Conservation (phyloP, 2,888 invertebrate genomes). For the Drosophila barbarae region DNA sequence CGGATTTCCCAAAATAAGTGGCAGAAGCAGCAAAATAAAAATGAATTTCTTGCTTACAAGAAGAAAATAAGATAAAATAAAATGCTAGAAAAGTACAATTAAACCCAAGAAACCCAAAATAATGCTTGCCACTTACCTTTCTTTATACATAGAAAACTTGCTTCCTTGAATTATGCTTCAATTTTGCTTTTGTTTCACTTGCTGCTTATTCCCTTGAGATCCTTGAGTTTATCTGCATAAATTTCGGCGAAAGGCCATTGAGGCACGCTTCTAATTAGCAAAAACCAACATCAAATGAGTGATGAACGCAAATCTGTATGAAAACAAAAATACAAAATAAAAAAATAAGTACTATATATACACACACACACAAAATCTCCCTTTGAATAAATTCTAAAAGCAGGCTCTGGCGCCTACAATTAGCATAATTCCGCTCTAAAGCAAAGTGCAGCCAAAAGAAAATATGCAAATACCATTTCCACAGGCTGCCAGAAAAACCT, state of each 20-base stretch:
- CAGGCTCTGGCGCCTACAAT: slow-evolving; percentile 37
- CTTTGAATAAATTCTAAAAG: slow-evolving; percentile 43
- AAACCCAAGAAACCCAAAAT: background rate
- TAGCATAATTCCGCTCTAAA: slow-evolving; percentile 56
- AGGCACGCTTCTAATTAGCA: slow-evolving; percentile 63
- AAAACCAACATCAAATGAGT: slow-evolving; percentile 39
- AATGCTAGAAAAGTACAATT: background rate
- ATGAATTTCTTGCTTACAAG: slow-evolving; percentile 1
- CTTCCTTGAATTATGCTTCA: slow-evolving; percentile 5
- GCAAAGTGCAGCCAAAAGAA: slow-evolving; percentile 33
- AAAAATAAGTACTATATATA: background rate
- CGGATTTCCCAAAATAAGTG: slow-evolving; percentile 17
- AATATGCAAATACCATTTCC: slow-evolving; percentile 37
- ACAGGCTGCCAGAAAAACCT: slow-evolving; percentile 14
- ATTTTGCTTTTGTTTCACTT: slow-evolving; percentile 5
- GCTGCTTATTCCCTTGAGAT: slow-evolving; percentile 7
- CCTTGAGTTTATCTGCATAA: slow-evolving; percentile 64
- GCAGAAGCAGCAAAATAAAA: background rate
- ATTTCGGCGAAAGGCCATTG: slow-evolving; percentile 38
- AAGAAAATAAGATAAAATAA: background rate
- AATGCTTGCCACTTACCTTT: background rate
- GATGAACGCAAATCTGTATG: slow-evolving; percentile 28
- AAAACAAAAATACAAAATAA: slow-evolving; percentile 17
- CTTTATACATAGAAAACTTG: slow-evolving; percentile 1
- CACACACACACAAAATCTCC: slow-evolving; percentile 7